phyloP scores from a whole-genome alignment of 2,797 vertebrate species.

The Tapirus indicus region DNA sequence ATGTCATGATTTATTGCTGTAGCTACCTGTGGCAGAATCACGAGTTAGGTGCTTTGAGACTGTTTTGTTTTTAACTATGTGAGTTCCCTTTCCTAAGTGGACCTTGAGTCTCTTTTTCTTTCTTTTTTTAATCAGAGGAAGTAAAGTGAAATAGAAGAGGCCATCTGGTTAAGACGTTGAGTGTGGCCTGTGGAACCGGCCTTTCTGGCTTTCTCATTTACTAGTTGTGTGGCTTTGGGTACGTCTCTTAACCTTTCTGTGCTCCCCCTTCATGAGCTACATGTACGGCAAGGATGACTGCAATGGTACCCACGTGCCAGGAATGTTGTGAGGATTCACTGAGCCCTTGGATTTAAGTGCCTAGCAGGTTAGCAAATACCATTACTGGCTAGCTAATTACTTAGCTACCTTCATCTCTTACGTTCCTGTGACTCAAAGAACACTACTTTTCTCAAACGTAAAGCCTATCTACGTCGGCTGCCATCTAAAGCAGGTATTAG shows the following conservation, averaged over 20 bases:
- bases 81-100: background rate
- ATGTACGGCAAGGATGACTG: background rate
- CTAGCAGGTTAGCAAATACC: background rate
- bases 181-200: background rate
- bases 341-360: background rate
- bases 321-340: background rate
- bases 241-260: background rate
- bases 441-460: constrained; percentile 2
- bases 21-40: background rate
- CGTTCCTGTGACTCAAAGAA: background rate
- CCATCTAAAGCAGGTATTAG: background rate
- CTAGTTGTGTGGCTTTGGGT: background rate
- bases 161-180: background rate
- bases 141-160: background rate
- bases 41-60: background rate
- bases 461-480: background rate
- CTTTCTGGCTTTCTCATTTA: background rate
- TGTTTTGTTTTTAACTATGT: constrained; percentile 12
- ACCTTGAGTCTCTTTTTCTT: background rate
- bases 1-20: background rate
- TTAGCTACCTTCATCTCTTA: background rate
- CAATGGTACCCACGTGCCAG: background rate
- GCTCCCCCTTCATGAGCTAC: background rate
- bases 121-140: background rate
- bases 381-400: background rate